phyloP scores from a whole-genome alignment of 2,113 vertebrate species.

The Oryzias curvinotus region DNA sequence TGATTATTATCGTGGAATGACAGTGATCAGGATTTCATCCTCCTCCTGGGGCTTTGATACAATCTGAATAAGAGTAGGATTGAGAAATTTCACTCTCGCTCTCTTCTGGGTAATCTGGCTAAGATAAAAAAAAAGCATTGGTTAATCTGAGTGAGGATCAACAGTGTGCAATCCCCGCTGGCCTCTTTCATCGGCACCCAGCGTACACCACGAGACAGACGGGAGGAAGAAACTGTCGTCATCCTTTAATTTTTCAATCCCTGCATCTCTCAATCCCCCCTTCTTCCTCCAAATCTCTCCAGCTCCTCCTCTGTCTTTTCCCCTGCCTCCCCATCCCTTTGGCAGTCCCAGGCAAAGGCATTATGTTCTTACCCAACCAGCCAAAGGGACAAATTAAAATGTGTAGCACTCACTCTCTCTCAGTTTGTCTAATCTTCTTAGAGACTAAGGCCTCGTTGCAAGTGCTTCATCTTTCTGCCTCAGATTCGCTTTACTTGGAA shows the following conservation, averaged over 20 bases:
- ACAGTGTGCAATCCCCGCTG: constrained; percentile 58
- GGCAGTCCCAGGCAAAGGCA: constrained; percentile 63
- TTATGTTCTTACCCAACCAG: constrained; percentile 75
- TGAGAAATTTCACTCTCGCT: constrained; percentile 47
- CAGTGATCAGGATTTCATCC: constrained; percentile 71
- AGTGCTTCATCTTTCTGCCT: constrained; percentile 73
- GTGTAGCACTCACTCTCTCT: constrained; percentile 76
- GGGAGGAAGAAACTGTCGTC: constrained; percentile 47
- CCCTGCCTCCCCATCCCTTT: constrained; percentile 45
- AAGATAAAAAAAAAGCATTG: not conserved
- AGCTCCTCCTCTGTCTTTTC: constrained; percentile 38
- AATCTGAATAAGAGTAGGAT: constrained; percentile 67
- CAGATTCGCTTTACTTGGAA: constrained; percentile 75
- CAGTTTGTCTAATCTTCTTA: constrained; percentile 86
- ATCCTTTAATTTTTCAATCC: constrained; percentile 58
- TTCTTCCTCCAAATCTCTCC: constrained; percentile 50
- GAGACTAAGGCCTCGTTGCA: constrained; percentile 77
- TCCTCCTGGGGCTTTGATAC: constrained; percentile 57
- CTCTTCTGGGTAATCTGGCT: constrained; percentile 57
- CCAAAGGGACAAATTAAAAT: constrained; percentile 81
- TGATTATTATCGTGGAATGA: constrained; percentile 69
- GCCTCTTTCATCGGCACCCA: constrained; percentile 66
- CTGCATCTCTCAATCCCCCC: constrained; percentile 54
- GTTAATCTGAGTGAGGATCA: constrained; percentile 73
- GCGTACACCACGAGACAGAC: constrained; percentile 45